These are phyloP conservation scores for Sebastes trivittatus DNA, from an alignment of 2,797 vertebrate genomes.

Conservation along the genomic window DNA sequence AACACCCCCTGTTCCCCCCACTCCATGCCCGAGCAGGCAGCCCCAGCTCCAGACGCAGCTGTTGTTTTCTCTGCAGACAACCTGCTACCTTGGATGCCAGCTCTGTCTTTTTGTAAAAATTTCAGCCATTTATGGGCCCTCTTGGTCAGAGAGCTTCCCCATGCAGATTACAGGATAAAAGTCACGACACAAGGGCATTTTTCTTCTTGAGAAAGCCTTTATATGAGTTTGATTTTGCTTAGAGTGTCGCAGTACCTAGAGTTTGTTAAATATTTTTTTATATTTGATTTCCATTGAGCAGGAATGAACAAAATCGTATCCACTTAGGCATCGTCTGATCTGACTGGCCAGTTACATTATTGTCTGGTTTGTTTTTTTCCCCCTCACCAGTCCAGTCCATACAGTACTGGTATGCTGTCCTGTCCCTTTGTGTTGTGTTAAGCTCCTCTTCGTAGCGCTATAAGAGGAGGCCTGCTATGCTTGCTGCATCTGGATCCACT, in stretches of 20 bases:
- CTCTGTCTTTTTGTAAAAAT: constrained; percentile 35
- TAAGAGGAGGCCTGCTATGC: constrained; percentile 65
- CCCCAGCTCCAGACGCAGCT: constrained; percentile 68
- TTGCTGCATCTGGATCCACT: constrained; percentile 82
- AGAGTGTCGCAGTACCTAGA: neutral
- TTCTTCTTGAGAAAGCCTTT: neutral
- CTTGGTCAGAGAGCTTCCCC: constrained; percentile 10
- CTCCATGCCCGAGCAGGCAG: constrained; percentile 51
- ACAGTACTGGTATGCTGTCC: constrained; percentile 43
- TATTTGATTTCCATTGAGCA: neutral
- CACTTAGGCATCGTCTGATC: neutral
- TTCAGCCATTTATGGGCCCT: constrained; percentile 29
- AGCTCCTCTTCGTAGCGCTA: constrained; percentile 56
- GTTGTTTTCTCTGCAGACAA: constrained; percentile 75
- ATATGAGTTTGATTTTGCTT: neutral
- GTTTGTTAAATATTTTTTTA: neutral
- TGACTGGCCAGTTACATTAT: neutral
- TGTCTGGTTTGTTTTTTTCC: neutral
- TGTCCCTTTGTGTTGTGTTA: constrained; percentile 63
- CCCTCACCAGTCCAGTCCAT: constrained; percentile 5
- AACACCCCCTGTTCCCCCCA: constrained; percentile 18
- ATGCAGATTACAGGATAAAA: neutral
- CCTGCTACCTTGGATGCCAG: constrained; percentile 71
- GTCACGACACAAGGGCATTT: neutral
- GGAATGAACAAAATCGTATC: neutral